Evolutionary conservation across 30 jellyfish, hydroid and myxozoan species (phyloP).

Genomic region (Calvadosia cruxmelitensis): DNA sequence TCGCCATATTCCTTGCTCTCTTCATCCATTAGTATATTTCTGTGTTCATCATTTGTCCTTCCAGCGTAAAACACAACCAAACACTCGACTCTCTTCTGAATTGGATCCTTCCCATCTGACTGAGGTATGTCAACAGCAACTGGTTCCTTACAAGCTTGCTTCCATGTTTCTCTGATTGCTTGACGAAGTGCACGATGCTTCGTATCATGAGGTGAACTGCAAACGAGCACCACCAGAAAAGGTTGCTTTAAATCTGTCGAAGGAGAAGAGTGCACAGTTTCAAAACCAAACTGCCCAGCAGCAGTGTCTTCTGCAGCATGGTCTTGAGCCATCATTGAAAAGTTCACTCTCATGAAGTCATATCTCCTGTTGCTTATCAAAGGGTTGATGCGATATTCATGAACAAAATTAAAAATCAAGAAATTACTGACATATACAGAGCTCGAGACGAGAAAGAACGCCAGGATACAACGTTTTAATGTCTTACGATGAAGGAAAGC

Average conservation of each 20-base stretch:
- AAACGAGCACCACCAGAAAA: background rate
- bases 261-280: background rate
- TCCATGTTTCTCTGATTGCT: slow-evolving; percentile 69
- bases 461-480: too few species aligned
- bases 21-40: background rate
- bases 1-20: slow-evolving; percentile 38
- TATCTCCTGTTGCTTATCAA: too few species aligned
- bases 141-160: slow-evolving; percentile 6
- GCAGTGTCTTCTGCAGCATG: background rate
- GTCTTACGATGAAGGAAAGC: too few species aligned
- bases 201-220: background rate
- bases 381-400: background rate
- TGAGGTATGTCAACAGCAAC: background rate
- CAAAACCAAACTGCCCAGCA: background rate
- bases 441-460: background rate
- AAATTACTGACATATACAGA: background rate
- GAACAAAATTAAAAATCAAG: background rate
- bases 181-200: slow-evolving; percentile 10
- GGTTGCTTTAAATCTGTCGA: background rate
- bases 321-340: too few species aligned
- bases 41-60: slow-evolving; percentile 4
- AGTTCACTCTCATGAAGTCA: too few species aligned
- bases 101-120: background rate
- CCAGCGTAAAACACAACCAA: slow-evolving; percentile 37
- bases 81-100: slow-evolving; percentile 4